Evolutionary conservation across 2,888 invertebrate genomes (phyloP).

Genomic region (Erannis defoliaria): DNA sequence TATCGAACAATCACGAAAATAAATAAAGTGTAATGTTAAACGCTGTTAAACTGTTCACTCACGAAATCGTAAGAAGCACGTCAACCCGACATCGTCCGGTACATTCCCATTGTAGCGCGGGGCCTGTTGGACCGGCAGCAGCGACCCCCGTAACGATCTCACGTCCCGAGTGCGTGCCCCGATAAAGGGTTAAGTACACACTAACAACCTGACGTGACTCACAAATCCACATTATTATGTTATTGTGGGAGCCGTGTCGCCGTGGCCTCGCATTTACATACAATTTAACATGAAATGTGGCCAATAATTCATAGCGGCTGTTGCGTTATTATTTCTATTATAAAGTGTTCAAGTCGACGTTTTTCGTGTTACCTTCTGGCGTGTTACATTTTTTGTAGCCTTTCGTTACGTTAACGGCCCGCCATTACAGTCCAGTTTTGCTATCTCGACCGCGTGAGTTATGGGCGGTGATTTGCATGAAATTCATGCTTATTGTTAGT

Average conservation of each 20-base stretch:
- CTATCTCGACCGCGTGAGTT: constrained; percentile 62
- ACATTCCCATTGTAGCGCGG: constrained; percentile 57
- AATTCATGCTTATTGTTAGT: constrained; percentile 54
- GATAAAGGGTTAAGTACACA: constrained; percentile 86
- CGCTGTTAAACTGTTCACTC: constrained; percentile 45
- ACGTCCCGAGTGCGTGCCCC: constrained; percentile 84
- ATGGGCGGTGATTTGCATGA: constrained; percentile 64
- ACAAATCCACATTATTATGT: constrained; percentile 86
- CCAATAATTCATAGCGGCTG: constrained; percentile 82
- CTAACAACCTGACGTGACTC: constrained; percentile 86
- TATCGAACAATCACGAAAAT: constrained; percentile 40
- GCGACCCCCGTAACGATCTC: constrained; percentile 82
- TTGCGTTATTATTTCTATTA: constrained; percentile 84
- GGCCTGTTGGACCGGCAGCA: constrained; percentile 51
- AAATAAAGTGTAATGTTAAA: constrained; percentile 44
- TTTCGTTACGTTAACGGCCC: constrained; percentile 69
- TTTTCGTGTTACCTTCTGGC: constrained; percentile 75
- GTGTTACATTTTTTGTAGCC: constrained; percentile 63
- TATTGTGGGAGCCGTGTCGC: constrained; percentile 84
- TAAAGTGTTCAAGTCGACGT: constrained; percentile 80
- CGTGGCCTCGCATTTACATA: constrained; percentile 83
- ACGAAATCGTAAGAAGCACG: constrained; percentile 42
- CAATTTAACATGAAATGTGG: constrained; percentile 86
- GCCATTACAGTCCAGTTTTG: constrained; percentile 63
- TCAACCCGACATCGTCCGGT: constrained; percentile 33